Base-by-base conservation (phyloP, 2,888 invertebrate genomes). In the Nomada ruficornis region DNA sequence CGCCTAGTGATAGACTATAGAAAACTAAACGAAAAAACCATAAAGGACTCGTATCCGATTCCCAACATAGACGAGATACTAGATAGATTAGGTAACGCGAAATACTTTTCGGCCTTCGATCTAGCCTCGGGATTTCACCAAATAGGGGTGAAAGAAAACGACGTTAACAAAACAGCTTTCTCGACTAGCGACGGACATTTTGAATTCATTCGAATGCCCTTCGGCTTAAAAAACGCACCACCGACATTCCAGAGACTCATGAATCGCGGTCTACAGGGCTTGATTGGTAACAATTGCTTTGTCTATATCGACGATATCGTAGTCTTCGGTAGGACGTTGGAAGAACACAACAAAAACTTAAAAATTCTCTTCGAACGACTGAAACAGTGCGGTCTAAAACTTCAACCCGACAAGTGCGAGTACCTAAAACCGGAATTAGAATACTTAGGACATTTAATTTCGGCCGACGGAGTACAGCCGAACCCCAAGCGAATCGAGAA, bases 121-220 rank as follows among this genome's bases (percentile, higher is more conserved):
- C 11, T 70, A 5, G 70, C 70, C 1, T 50, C 47, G 2, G 70
- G 70, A n/a, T 70, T 70, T 50, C 70, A 70, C 18, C 60, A 70
- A 7, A 70, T 70, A 7, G 70, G 57, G 2, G 36, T 70, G 2
- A 59, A 70, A 47, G 50, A 44, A 18, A 10, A 36, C 2, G 85
- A 88, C 55, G 67, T 57, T 4, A 60, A 64, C 18, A 82, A 86
- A 76, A 84, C 82, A 0, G 82, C 86, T 10, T 86, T 86, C n/a
- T 65, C 57, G 2, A 65, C 23, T 7, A 60, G 15, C 4, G 13
- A 64, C 20, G 73, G 73, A 36, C 88, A 90, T 36, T 90, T 85
- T 50, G 86, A 91, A 59, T 90, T 83, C 65, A 75, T 76, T 20
- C 62, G 73, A 23, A 72, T 72, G 63, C 71, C 71, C 0, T 72